These are phyloP conservation scores for Yoshiicerus persimilis DNA, from an alignment of 1,140 invertebrate species.

Conservation along the genomic window DNA sequence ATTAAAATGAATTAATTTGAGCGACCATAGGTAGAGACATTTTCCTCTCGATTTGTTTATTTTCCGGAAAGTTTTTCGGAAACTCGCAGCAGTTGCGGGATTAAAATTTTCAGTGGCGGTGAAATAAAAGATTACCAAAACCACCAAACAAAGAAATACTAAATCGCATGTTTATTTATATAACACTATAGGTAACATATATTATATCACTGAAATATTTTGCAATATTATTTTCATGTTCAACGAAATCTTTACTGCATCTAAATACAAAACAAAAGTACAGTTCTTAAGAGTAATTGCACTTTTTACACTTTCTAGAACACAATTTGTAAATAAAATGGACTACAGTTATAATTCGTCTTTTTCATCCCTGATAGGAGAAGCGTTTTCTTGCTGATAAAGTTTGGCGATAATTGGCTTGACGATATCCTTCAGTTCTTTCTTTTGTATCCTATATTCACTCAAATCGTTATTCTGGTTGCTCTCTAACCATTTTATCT, in stretches of 20 bases:
- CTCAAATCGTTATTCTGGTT: slow-evolving; percentile 92
- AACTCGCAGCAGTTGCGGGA: too few relatives aligned
- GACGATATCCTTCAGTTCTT: slow-evolving; percentile 90
- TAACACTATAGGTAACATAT: too few relatives aligned
- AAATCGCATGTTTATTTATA: too few relatives aligned
- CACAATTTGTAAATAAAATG: not conserved
- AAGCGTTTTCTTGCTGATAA: slow-evolving; percentile 78
- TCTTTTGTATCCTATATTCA: slow-evolving; percentile 96
- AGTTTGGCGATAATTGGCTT: slow-evolving; percentile 97
- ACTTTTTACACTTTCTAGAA: not conserved
- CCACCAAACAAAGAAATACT: too few relatives aligned
- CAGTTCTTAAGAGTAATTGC: too few relatives aligned
- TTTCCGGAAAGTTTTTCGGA: slow-evolving; percentile 13
- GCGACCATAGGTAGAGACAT: slow-evolving; percentile 9
- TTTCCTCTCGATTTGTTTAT: slow-evolving; percentile 24
- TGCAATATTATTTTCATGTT: too few relatives aligned
- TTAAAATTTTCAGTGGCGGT: too few relatives aligned
- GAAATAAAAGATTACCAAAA: too few relatives aligned
- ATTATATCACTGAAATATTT: too few relatives aligned
- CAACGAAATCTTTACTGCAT: too few relatives aligned
- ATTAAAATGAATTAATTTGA: not conserved
- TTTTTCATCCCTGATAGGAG: slow-evolving; percentile 59
- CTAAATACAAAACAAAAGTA: too few relatives aligned
- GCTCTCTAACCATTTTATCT: slow-evolving; percentile 97
- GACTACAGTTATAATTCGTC: slow-evolving; percentile 69